Evolutionary conservation across 37 sponge, comb jelly and placozoan genomes (phyloP).

Genomic region (Agelas oroides): DNA sequence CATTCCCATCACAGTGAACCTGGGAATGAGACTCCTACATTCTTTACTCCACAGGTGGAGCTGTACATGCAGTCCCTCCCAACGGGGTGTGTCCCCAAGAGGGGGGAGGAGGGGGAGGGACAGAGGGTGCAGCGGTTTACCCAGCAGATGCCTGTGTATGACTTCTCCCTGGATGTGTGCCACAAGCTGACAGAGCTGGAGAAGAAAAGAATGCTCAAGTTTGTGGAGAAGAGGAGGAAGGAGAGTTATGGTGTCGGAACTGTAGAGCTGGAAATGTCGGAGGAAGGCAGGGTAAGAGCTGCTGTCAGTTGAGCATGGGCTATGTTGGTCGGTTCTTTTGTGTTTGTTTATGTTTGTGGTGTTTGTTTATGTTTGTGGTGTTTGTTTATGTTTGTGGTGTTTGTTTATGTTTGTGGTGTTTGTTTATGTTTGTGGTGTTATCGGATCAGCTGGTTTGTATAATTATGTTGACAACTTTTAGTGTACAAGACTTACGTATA

Average conservation of each 20-base stretch:
- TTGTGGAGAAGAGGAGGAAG: constrained; percentile 54
- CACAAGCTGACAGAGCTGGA: constrained; percentile 70
- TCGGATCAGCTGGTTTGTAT: too few relatives aligned
- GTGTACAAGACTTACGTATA: too few relatives aligned
- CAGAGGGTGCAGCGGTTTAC: constrained; percentile 10
- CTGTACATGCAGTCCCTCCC: constrained; percentile 68
- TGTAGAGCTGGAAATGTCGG: background rate
- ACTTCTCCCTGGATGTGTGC: constrained; percentile 49
- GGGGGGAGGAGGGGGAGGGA: constrained; percentile 37
- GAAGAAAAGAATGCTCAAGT: constrained; percentile 53
- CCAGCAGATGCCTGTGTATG: constrained; percentile 64
- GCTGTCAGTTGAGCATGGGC: background rate
- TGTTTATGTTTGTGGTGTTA: too few relatives aligned
- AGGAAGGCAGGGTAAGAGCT: background rate
- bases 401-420: too few relatives aligned
- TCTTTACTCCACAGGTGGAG: constrained; percentile 37
- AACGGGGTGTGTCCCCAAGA: constrained; percentile 33
- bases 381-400: too few relatives aligned
- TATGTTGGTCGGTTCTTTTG: too few relatives aligned
- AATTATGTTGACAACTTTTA: too few relatives aligned
- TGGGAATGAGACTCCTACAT: too few relatives aligned
- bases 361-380: too few relatives aligned
- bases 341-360: too few relatives aligned
- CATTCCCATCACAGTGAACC: too few relatives aligned
- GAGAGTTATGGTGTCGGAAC: constrained; percentile 50